Base-by-base conservation (phyloP, 2,113 vertebrate species). In the Laterallus jamaicensis region DNA sequence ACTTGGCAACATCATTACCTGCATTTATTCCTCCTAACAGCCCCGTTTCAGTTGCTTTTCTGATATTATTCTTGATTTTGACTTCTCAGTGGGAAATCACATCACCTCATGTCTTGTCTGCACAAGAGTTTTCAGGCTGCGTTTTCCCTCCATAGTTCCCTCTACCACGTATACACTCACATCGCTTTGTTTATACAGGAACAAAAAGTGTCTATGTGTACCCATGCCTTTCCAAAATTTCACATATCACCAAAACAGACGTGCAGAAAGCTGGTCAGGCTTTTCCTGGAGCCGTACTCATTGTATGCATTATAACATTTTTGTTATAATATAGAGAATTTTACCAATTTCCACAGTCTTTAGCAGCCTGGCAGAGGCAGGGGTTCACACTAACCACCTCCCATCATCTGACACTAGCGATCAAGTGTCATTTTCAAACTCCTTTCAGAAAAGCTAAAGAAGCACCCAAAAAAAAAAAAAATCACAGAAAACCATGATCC, bases 191-290 rank as follows among this genome's bases (percentile, higher is more conserved):
- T 96, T 94, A 86, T 78, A 85, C 24, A 52, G 85, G 71, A 94
- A 92, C 92, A 82, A 63, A 95, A 95, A 92, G 55, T 24, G 35
- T 35, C 92, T 58, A 52, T 90, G 79, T 90, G 71, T 83, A 92
- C 44, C 2, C 0, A 5, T 75, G 49, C 49, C 42, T 78, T 75
- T 89, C 93, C 91, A 95, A 70, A 96, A 81, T 42, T 95, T 78
- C 55, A 60, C 10, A 0, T 84, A 89, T 89, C 92, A 60, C 91
- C 89, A 93, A 92, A 93, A 56, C 74, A 93, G 94, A 92, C 77
- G 0, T 75, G 58, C 89, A 92, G 73, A 12, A 40, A 63, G 32
- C 62, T 32, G 31, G 39, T 86, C 81, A 84, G 81, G n/a, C 56
- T 73, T 37, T 59, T 55, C 49, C 44, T 31, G 44, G 74, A 82